Percentiles rank a stretch among this genome's conserved stretches.
phyloP scores from a whole-genome alignment of 2,797 vertebrate species.

The Sarcophilus harrisii region DNA sequence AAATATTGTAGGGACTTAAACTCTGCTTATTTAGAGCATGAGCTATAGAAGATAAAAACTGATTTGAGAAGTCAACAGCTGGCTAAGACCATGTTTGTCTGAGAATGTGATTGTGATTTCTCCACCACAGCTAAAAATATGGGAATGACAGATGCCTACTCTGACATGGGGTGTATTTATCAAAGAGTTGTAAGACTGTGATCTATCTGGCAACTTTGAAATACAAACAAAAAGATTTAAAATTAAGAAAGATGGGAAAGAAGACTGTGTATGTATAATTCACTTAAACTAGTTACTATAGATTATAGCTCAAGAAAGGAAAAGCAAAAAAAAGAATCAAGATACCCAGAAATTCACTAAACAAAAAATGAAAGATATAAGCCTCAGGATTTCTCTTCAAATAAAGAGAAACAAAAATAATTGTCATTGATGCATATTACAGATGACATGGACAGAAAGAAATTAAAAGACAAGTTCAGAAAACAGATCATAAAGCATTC shows the following conservation, averaged over 20 bases:
- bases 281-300: not conserved
- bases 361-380: not conserved
- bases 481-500: not conserved
- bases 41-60: not conserved
- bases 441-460: not conserved
- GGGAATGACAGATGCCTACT: not conserved
- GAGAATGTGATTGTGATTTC: not conserved
- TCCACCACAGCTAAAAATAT: not conserved
- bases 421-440: not conserved
- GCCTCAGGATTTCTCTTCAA: not conserved
- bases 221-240: not conserved
- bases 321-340: not conserved
- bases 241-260: not conserved
- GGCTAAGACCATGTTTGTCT: not conserved
- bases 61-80: not conserved
- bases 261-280: not conserved
- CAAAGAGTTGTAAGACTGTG: not conserved
- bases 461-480: not conserved
- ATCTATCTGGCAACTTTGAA: not conserved
- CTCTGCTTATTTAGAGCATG: not conserved
- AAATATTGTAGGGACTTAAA: not conserved
- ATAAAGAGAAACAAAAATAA: not conserved
- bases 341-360: not conserved
- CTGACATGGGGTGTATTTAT: not conserved
- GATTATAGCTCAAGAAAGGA: not conserved